Evolutionary conservation across 1,140 invertebrate species (phyloP).

Genomic region (Sarcophaga peregrina): DNA sequence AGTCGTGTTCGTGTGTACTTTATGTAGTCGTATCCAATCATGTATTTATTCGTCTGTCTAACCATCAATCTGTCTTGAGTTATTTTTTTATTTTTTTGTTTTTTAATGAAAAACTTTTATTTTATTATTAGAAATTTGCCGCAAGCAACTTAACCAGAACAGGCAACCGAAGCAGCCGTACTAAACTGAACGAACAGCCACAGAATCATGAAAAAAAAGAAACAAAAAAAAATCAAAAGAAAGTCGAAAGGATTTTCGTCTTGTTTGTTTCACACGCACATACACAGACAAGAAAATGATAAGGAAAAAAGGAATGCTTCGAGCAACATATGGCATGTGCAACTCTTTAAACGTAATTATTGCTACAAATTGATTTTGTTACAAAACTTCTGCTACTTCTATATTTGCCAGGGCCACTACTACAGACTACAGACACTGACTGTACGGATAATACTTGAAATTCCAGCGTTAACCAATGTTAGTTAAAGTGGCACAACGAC

Average conservation of each 20-base stretch:
- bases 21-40: neutral
- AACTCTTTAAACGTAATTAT: slow-evolving; percentile 42
- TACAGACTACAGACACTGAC: neutral
- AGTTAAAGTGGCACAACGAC: neutral
- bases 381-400: neutral
- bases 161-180: neutral
- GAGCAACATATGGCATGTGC: slow-evolving; percentile 41
- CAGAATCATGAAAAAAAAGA: too few relatives aligned
- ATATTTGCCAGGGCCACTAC: neutral
- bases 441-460: too few relatives aligned
- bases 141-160: slow-evolving; percentile 19
- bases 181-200: neutral
- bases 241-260: slow-evolving; percentile 7
- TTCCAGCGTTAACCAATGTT: neutral
- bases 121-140: slow-evolving; percentile 37
- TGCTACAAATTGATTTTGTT: slow-evolving; percentile 38
- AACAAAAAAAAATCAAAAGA: neutral
- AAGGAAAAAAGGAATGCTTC: slow-evolving; percentile 33
- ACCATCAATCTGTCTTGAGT: slow-evolving; percentile 33
- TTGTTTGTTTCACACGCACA: too few relatives aligned
- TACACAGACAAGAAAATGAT: slow-evolving; percentile 8
- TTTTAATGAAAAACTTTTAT: slow-evolving; percentile 41
- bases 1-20: neutral
- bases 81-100: too few relatives aligned
- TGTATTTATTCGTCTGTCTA: slow-evolving; percentile 9